These are phyloP conservation scores for Thysanoteuthis rhombus DNA, from an alignment of 2,888 invertebrate genomes.

Conservation along the genomic window DNA sequence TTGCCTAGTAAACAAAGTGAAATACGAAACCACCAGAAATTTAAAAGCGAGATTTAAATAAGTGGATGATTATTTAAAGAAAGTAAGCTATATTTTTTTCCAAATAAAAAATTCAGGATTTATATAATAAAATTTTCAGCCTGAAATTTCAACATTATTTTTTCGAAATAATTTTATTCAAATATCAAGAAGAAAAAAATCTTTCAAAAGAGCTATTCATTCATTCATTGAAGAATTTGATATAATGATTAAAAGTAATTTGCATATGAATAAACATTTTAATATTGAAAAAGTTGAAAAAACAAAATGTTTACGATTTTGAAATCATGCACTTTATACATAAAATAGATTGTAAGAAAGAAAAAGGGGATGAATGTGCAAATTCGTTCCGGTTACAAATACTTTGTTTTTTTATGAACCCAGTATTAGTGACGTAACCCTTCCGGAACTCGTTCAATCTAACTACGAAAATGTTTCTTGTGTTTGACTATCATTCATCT, in stretches of 20 bases:
- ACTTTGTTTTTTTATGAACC: not conserved
- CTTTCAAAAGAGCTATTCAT: not conserved
- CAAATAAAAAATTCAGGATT: not conserved
- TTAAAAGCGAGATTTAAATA: not conserved
- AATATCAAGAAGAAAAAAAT: too few relatives aligned
- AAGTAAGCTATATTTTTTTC: not conserved
- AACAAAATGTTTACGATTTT: not conserved
- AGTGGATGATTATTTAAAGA: not conserved
- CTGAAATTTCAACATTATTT: not conserved
- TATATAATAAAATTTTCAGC: not conserved
- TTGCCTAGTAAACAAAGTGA: not conserved
- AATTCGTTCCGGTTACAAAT: not conserved
- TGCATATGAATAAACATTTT: not conserved
- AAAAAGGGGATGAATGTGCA: not conserved
- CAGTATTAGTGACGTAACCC: not conserved
- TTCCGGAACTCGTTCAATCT: not conserved
- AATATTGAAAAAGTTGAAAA: not conserved
- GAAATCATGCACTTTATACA: not conserved
- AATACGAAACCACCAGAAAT: conserved; percentile 12
- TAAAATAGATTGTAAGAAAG: not conserved
- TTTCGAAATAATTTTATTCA: not conserved
- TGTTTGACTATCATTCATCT: too few relatives aligned
- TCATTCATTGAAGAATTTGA: not conserved
- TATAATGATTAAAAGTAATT: not conserved
- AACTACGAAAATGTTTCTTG: not conserved